Percentiles rank a stretch among this genome's conserved stretches.
phyloP scores from a whole-genome alignment of 2,888 invertebrate genomes.

The Plutella xylostella region DNA sequence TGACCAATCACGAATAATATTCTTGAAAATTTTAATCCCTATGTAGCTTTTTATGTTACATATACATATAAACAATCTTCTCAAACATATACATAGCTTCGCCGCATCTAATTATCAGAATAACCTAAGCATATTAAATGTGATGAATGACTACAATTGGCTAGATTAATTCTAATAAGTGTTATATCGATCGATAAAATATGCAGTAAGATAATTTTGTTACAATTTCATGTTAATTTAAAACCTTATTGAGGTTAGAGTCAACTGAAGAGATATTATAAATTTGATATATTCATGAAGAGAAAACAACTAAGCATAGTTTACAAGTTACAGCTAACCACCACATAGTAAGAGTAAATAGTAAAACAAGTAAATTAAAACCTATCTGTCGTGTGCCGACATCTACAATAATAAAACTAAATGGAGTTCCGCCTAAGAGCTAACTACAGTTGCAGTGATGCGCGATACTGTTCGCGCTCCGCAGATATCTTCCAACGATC shows the following conservation, averaged over 20 bases:
- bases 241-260: too few relatives aligned
- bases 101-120: too few relatives aligned
- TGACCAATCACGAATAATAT: neutral
- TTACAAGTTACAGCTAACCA: slow-evolving; percentile 13
- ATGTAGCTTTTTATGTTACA: neutral
- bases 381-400: slow-evolving; percentile 6
- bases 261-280: slow-evolving; percentile 2
- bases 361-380: slow-evolving; percentile 14
- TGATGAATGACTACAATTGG: too few relatives aligned
- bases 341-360: slow-evolving; percentile 15
- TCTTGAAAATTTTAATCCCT: too few relatives aligned
- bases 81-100: slow-evolving; percentile 11
- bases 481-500: neutral
- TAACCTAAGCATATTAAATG: too few relatives aligned
- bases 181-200: too few relatives aligned
- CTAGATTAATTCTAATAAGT: too few relatives aligned
- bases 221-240: too few relatives aligned
- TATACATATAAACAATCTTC: slow-evolving; percentile 15
- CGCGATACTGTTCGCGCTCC: neutral
- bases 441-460: too few relatives aligned
- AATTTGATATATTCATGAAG: slow-evolving; percentile 7
- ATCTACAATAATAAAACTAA: slow-evolving; percentile 1
- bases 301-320: neutral
- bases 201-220: too few relatives aligned
- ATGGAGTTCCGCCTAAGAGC: neutral